Conservation (phyloP, 2,797 vertebrate genomes). For the Neostethus bicornis region DNA sequence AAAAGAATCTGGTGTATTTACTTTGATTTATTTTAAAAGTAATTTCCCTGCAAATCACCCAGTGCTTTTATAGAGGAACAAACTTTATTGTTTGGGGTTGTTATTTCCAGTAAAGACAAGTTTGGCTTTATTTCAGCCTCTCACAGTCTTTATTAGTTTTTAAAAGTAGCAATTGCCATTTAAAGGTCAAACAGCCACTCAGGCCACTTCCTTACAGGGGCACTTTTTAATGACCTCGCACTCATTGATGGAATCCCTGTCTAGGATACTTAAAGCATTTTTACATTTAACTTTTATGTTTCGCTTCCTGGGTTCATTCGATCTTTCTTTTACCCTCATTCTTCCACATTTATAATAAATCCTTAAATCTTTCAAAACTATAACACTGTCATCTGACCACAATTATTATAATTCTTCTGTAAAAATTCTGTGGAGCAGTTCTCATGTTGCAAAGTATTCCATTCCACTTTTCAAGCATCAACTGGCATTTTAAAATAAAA, state of each 20-base stretch:
- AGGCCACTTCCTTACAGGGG: conserved; percentile 63
- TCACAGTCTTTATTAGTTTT: conserved; percentile 73
- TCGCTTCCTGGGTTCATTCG: neutral
- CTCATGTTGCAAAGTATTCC: neutral
- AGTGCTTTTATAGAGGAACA: conserved; percentile 72
- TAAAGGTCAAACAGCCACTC: conserved; percentile 82
- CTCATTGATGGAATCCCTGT: conserved; percentile 48
- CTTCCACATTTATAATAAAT: conserved; percentile 1
- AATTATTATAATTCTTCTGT: neutral
- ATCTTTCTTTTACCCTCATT: too few species aligned
- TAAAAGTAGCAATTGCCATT: conserved; percentile 81
- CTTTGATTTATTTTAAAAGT: conserved; percentile 63
- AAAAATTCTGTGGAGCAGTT: neutral
- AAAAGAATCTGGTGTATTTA: conserved; percentile 42
- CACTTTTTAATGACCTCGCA: conserved; percentile 71
- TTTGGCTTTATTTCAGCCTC: conserved; percentile 64
- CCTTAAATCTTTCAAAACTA: neutral
- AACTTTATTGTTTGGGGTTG: conserved; percentile 75
- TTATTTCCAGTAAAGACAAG: conserved; percentile 69
- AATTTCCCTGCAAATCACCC: conserved; percentile 54
- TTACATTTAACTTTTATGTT: conserved; percentile 38
- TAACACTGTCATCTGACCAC: neutral
- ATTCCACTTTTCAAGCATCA: neutral
- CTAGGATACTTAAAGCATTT: conserved; percentile 40
- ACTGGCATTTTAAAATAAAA: too few species aligned